Conservation (phyloP, 1,140 invertebrate species). For the Drosophila navojoa region DNA sequence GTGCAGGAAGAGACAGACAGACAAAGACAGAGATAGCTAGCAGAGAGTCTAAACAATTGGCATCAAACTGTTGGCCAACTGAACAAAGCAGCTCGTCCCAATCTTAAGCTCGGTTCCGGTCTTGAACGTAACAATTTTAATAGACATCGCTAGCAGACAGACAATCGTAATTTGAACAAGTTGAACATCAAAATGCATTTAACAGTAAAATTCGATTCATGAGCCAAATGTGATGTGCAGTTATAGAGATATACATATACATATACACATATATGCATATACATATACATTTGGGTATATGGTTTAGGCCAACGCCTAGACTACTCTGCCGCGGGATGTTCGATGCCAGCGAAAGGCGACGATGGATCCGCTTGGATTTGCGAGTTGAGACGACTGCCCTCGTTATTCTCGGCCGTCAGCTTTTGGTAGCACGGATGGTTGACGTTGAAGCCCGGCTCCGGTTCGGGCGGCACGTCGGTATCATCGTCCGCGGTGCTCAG, state of each 20-base stretch:
- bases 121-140: conserved; percentile 23
- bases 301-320: no score
- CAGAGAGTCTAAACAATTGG: conserved; percentile 13
- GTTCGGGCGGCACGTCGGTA: not conserved
- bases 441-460: conserved; percentile 43
- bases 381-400: no score
- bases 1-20: conserved; percentile 3
- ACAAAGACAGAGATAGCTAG: not conserved
- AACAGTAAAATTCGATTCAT: conserved; percentile 12
- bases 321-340: no score
- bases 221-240: not conserved
- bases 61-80: not conserved
- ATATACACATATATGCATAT: no score
- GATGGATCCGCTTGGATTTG: no score
- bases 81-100: not conserved
- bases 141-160: conserved; percentile 13
- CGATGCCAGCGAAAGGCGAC: no score
- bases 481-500: not conserved
- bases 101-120: conserved; percentile 24
- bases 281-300: no score
- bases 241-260: not conserved
- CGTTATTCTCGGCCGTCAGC: conserved; percentile 19
- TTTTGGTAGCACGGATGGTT: conserved; percentile 59
- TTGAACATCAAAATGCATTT: conserved; percentile 19
- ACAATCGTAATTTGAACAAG: conserved; percentile 8